Conservation (phyloP, 1,140 invertebrate species). For the Eufriesea mexicana region DNA sequence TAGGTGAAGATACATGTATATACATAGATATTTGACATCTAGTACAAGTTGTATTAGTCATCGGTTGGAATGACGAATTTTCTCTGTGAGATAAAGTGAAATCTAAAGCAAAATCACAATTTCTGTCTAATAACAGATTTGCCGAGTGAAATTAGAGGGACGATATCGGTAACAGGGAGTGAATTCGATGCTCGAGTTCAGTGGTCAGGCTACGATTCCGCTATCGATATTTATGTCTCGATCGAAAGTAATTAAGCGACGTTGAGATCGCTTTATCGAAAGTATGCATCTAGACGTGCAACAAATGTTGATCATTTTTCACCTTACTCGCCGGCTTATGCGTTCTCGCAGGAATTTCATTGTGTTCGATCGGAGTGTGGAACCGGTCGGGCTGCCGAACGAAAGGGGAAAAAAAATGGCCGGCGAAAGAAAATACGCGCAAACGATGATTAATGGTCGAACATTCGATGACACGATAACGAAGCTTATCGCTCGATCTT, state of each 20-base stretch:
- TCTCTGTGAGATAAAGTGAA: no score
- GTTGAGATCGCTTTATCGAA: background rate
- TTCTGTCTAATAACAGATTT: no score
- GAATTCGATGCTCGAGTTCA: no score
- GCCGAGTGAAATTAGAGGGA: no score
- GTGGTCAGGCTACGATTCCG: no score
- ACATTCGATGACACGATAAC: constrained; percentile 50
- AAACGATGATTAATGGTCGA: constrained; percentile 54
- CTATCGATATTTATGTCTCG: background rate
- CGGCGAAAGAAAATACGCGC: constrained; percentile 25
- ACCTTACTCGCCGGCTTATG: background rate
- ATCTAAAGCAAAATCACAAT: no score
- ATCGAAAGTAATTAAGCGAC: background rate
- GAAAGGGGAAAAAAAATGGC: constrained; percentile 14
- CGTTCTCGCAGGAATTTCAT: background rate
- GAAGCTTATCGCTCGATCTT: constrained; percentile 46
- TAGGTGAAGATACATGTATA: no score
- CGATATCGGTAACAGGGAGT: no score
- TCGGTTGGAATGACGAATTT: no score
- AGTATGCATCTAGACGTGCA: background rate
- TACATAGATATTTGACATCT: no score
- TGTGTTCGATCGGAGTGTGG: constrained; percentile 21
- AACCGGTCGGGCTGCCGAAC: constrained; percentile 34
- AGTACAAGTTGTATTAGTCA: no score
- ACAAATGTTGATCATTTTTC: background rate